A percentile compares a stretch with the other conserved stretches of the same genome.
phyloP scores from a whole-genome alignment of 2,113 vertebrate genomes.

The Pongo pygmaeus region DNA sequence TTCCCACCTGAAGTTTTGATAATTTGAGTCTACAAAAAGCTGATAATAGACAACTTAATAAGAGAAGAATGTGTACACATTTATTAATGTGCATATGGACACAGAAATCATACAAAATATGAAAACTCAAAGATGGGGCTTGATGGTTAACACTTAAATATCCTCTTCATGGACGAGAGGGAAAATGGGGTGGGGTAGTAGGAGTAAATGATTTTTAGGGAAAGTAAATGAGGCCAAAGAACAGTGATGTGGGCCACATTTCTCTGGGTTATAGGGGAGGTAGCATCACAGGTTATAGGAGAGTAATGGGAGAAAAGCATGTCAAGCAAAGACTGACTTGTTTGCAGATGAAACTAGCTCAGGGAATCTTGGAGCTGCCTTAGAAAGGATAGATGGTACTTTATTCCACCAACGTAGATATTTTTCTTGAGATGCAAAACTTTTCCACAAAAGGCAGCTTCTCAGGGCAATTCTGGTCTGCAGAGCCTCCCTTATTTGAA shows the following conservation, averaged over 20 bases:
- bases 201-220: neutral
- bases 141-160: neutral
- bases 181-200: neutral
- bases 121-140: neutral
- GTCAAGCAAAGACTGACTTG: neutral
- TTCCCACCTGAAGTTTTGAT: neutral
- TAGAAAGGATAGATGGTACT: neutral
- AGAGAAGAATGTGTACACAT: neutral
- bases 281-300: neutral
- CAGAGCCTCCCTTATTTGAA: neutral
- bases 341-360: neutral
- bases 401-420: neutral
- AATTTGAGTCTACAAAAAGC: neutral
- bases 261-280: neutral
- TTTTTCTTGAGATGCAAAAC: neutral
- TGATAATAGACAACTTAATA: neutral
- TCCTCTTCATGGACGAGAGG: neutral
- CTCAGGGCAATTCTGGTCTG: neutral
- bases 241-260: neutral
- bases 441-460: neutral
- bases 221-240: neutral
- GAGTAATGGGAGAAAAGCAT: neutral
- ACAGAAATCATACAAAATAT: neutral
- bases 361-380: neutral
- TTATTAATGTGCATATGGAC: neutral